A percentile compares a stretch with the other conserved stretches of the same genome.
Conservation (phyloP, 2,797 vertebrate genomes). For the Peromyscus attwateri region DNA sequence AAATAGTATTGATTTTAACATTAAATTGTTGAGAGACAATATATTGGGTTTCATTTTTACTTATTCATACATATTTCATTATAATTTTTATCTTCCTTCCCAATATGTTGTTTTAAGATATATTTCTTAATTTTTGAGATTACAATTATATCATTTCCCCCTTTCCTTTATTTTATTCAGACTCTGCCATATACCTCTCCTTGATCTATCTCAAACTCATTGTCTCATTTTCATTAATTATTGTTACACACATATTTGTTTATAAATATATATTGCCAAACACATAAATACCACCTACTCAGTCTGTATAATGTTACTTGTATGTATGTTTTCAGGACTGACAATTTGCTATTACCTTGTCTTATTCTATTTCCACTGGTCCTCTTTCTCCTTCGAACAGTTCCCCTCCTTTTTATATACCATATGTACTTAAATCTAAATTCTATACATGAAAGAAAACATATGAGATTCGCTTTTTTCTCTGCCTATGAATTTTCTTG, state of each 20-base stretch:
- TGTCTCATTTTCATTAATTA: neutral
- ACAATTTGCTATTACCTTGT: neutral
- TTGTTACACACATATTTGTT: neutral
- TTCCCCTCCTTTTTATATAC: neutral
- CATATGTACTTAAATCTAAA: neutral
- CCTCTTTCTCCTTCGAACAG: neutral
- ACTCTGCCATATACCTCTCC: neutral
- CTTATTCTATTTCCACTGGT: neutral
- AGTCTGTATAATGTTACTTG: neutral
- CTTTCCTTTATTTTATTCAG: neutral
- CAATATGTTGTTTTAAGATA: neutral
- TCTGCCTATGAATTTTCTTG: neutral
- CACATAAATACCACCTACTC: neutral
- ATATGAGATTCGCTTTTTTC: neutral
- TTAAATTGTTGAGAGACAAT: neutral
- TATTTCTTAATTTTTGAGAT: too few relatives aligned
- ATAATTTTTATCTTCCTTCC: neutral
- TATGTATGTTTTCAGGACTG: neutral
- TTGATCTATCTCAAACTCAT: neutral
- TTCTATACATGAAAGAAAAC: neutral
- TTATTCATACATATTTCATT: neutral
- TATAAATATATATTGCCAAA: neutral
- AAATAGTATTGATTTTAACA: neutral
- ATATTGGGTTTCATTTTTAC: neutral
- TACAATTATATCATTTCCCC: neutral